These are phyloP conservation scores for Cartodere bifasciata DNA, from an alignment of 2,888 invertebrate genomes.

Conservation along the genomic window DNA sequence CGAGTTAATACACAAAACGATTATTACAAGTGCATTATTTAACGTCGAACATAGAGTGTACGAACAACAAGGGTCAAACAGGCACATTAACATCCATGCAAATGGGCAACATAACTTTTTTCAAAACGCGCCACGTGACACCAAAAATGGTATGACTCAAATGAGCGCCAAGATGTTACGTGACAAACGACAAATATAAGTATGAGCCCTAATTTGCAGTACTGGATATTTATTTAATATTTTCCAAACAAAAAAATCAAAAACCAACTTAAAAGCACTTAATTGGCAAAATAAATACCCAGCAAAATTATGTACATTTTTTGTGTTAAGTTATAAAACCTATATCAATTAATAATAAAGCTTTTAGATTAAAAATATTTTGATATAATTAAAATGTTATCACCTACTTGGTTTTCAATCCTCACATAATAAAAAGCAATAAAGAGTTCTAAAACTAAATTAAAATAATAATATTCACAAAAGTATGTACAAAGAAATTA, in stretches of 20 bases:
- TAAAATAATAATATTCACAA: no score
- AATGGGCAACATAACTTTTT: slow-evolving; percentile 8
- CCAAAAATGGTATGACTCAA: not conserved
- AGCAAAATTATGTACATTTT: no score
- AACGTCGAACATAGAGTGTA: slow-evolving; percentile 27
- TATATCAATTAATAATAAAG: no score
- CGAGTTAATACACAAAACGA: slow-evolving; percentile 23
- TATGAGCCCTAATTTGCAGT: not conserved
- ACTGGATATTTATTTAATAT: slow-evolving; percentile 2
- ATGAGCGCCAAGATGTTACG: slow-evolving; percentile 6
- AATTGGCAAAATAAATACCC: no score
- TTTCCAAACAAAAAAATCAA: not conserved
- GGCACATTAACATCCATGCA: slow-evolving; percentile 26
- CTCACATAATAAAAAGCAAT: no score
- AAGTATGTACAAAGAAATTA: no score
- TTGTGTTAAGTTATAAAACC: no score
- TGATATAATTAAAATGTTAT: no score
- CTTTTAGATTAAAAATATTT: no score
- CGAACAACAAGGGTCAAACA: slow-evolving; percentile 24
- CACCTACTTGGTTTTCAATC: no score
- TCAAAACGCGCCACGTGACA: not conserved
- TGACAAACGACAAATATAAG: slow-evolving; percentile 4
- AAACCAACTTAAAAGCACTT: slow-evolving; percentile 1
- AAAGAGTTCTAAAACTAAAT: no score
- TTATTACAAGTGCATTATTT: slow-evolving; percentile 22